phyloP scores from a whole-genome alignment of 2,888 invertebrate genomes.

The Piscicola geometra region DNA sequence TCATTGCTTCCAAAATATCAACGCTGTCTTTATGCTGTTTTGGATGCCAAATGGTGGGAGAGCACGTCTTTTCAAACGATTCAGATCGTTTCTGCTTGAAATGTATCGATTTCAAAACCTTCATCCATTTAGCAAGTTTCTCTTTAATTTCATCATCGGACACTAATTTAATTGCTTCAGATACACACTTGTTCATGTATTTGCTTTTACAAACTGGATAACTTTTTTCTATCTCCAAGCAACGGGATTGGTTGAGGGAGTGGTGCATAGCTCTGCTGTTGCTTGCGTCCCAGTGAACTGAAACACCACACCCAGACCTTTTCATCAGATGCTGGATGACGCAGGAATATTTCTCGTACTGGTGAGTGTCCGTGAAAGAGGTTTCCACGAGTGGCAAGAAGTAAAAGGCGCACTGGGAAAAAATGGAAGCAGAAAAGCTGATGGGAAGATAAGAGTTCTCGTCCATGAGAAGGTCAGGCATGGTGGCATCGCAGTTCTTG shows the following conservation, averaged over 20 bases:
- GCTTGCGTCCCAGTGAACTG: not conserved
- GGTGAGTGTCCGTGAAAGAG: not conserved
- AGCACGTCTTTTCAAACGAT: not conserved
- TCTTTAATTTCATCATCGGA: not conserved
- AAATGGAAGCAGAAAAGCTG: not conserved
- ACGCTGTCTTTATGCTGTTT: not conserved
- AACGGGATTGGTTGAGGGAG: too few relatives aligned
- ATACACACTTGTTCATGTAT: not conserved
- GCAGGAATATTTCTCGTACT: not conserved
- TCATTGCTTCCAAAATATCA: not conserved
- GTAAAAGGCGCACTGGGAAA: not conserved
- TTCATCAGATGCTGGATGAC: not conserved
- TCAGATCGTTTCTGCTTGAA: not conserved
- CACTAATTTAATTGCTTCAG: not conserved
- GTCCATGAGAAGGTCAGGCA: not conserved
- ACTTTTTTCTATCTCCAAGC: too few relatives aligned
- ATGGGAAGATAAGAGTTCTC: not conserved
- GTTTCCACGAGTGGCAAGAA: not conserved
- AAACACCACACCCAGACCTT: not conserved
- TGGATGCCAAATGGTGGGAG: slow-evolving; percentile 2
- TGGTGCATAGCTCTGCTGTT: too few relatives aligned
- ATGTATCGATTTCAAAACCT: not conserved
- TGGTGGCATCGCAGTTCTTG: not conserved
- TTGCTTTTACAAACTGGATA: not conserved
- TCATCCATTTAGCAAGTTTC: not conserved